Conservation (phyloP, 2,888 invertebrate genomes). For the Nebria salina region DNA sequence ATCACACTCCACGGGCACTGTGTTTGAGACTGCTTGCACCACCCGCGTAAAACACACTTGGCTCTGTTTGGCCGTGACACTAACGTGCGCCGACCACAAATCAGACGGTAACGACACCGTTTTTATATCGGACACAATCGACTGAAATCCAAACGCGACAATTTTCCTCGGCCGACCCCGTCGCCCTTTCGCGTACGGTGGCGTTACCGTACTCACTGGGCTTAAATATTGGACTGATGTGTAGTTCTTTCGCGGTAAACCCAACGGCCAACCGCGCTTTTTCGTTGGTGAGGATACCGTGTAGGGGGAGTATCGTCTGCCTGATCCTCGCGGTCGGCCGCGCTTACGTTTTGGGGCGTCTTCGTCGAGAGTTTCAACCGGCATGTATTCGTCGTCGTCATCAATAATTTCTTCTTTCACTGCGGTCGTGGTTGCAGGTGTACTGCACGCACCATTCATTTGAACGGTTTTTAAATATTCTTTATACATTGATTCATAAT, state of each 20-base stretch:
- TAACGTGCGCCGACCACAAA: slow-evolving; percentile 42
- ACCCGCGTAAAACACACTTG: slow-evolving; percentile 45
- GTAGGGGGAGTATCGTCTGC: background rate
- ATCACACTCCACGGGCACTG: slow-evolving; percentile 41
- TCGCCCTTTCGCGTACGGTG: slow-evolving; percentile 8
- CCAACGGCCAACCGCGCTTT: slow-evolving; percentile 33
- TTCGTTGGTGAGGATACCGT: slow-evolving; percentile 7
- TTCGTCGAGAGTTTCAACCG: slow-evolving; percentile 31
- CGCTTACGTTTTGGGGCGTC: slow-evolving; percentile 28
- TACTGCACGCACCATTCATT: slow-evolving; percentile 32
- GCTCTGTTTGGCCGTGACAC: slow-evolving; percentile 36
- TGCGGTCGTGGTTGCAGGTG: background rate
- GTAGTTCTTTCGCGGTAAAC: slow-evolving; percentile 24
- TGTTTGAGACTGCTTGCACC: slow-evolving; percentile 35
- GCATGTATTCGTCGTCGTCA: slow-evolving; percentile 28
- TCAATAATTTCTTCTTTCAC: slow-evolving; percentile 8
- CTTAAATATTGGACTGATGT: background rate
- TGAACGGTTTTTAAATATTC: slow-evolving; percentile 35
- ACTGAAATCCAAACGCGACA: slow-evolving; percentile 34
- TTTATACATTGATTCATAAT: slow-evolving; percentile 37
- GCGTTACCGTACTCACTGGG: background rate
- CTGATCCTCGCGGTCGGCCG: slow-evolving; percentile 30
- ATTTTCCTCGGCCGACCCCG: slow-evolving; percentile 36
- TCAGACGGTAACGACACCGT: slow-evolving; percentile 33
- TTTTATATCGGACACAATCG: slow-evolving; percentile 43